Percentiles rank a stretch among this genome's conserved stretches.
Evolutionary conservation across 2,888 invertebrate genomes (phyloP).

Genomic region (Mesorhabditis sp.): DNA sequence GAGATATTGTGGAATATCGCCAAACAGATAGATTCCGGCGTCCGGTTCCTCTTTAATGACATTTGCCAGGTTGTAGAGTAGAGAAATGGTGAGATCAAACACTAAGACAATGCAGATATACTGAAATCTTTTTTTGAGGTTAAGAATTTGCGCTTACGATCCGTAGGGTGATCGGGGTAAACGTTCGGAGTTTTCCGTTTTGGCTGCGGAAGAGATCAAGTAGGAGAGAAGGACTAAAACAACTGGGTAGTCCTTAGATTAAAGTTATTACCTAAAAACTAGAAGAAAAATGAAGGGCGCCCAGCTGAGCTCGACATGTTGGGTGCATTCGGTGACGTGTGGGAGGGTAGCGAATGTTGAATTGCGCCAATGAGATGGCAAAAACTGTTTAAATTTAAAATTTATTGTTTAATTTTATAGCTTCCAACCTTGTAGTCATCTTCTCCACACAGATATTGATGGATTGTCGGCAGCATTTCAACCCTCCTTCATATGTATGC

Average conservation of each 20-base stretch:
- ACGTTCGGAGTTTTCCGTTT: constrained; percentile 32
- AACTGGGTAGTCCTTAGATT: not conserved
- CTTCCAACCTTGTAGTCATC: constrained; percentile 2
- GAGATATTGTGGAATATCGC: constrained; percentile 31
- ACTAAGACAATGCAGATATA: constrained; percentile 29
- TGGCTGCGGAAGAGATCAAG: constrained; percentile 45
- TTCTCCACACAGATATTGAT: constrained; percentile 4
- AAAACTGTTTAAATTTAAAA: not conserved
- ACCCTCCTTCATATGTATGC: not conserved
- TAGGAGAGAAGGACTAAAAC: constrained; percentile 12
- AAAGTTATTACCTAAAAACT: constrained; percentile 30
- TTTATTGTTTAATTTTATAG: not conserved
- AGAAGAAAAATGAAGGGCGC: constrained; percentile 46
- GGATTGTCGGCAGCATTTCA: not conserved
- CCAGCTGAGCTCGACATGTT: constrained; percentile 46
- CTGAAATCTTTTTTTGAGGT: constrained; percentile 16
- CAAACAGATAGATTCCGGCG: constrained; percentile 16
- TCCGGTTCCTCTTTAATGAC: constrained; percentile 9
- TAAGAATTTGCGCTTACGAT: constrained; percentile 33
- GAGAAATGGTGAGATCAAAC: constrained; percentile 30
- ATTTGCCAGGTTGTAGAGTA: constrained; percentile 27
- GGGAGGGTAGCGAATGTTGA: constrained; percentile 18
- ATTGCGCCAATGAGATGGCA: not conserved
- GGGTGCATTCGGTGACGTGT: constrained; percentile 41
- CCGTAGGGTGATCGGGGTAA: constrained; percentile 44